Evolutionary conservation across 1,140 invertebrate genomes (phyloP).

Genomic region (Watersipora subatra): DNA sequence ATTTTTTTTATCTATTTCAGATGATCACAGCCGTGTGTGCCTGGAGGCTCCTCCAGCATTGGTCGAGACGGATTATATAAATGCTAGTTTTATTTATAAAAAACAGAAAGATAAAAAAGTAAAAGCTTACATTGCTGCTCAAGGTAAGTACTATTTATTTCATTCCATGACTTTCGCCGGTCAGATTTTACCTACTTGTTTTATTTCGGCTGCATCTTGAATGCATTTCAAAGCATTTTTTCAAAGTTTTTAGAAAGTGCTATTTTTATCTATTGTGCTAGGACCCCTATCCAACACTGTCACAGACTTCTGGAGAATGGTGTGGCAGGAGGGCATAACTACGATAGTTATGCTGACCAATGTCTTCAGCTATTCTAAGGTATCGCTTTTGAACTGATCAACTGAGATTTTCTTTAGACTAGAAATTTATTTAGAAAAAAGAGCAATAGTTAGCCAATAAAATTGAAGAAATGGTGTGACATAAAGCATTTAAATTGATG

Average conservation of each 20-base stretch:
- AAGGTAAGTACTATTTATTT: neutral
- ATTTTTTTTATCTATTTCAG: slow-evolving; percentile 12
- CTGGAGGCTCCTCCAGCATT: slow-evolving; percentile 11
- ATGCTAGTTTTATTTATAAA: slow-evolving; percentile 19
- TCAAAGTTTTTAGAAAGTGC: too few species aligned
- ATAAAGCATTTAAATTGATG: too few species aligned
- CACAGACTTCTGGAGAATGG: slow-evolving; percentile 21
- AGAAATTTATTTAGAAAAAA: neutral
- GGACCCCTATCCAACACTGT: slow-evolving; percentile 30
- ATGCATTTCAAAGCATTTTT: too few species aligned
- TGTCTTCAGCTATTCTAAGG: slow-evolving; percentile 16
- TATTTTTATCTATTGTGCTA: slow-evolving; percentile 6
- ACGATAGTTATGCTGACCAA: slow-evolving; percentile 22
- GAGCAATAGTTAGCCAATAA: too few species aligned
- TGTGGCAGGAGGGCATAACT: slow-evolving; percentile 16
- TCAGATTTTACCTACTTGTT: too few species aligned
- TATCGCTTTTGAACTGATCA: too few species aligned
- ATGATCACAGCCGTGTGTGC: slow-evolving; percentile 21
- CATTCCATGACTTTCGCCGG: too few species aligned
- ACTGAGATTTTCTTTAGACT: too few species aligned
- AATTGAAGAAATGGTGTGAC: neutral
- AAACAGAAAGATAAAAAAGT: neutral
- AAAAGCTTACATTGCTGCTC: neutral
- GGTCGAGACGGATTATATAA: slow-evolving; percentile 18
- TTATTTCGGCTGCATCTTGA: too few species aligned